Base-by-base conservation (phyloP, 2,797 vertebrate genomes). In the Hemibagrus guttatus region DNA sequence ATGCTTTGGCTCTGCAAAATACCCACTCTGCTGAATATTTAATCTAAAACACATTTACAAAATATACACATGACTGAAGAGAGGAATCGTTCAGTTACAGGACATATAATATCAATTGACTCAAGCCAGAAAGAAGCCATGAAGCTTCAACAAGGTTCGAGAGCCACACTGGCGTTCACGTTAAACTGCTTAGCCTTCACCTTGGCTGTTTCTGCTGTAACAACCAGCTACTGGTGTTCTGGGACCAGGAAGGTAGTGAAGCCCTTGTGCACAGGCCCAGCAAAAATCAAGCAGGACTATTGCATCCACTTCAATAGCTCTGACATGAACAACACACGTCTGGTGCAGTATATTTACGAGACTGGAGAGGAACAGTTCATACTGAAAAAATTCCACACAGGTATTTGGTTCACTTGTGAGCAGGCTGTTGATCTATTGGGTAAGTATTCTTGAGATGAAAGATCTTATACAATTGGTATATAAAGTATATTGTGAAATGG, bases 201-300 rank as follows among this genome's bases (percentile, higher is more conserved):
- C 16, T 96, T 97, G 90, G 97, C 97, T 35, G 80, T 98, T 64
- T 95, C 95, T 0, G 96, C 97, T 0, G 92, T 97, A 85, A 94
- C 95, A 88, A 98, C 96, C 94, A 97, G 95, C 89, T 96, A 97
- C 94, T 97, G 97, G 97, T 98, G 97, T 0, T 93, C 97, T 89
- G 97, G 97, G 3, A 96, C 94, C 0, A 91, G 96, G 81, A 96
- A 96, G 92, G 96, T 97, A 61, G 92, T 95, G 85, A 98, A 98
- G 84, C 96, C 97, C 0, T 96, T 97, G 93, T 98, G 97, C 86
- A 94, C 94, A 0, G 94, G 94, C 3, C 94, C 88, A 0, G 87
- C 93, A 2, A 94, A 93, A 49, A 89, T 80, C 1, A 95, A 93
- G 83, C 95, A 94, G 88, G 89, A 84, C 0, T 95, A 94, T 91